Base-by-base conservation (phyloP, 2,888 invertebrate species). In the Epinotia nisella region DNA sequence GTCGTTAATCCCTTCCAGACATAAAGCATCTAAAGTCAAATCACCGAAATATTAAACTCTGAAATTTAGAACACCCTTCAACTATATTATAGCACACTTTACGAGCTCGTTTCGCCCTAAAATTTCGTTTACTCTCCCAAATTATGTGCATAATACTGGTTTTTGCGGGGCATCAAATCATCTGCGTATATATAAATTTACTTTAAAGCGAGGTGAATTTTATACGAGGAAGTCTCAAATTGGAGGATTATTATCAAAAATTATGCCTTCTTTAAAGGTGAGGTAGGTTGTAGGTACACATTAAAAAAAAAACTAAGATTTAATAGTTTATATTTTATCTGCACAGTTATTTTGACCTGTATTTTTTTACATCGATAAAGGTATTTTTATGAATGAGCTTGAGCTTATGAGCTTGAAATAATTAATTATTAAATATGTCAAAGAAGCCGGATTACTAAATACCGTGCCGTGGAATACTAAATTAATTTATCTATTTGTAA, bases 131-230 rank as follows among this genome's bases (percentile, higher is more conserved):
- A 65, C 64, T 58, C 51, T 35, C 11, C 39, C 51, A 65, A 64
- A 71, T 71, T 71, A 71, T 71, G 70, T 65, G 64, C 70, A 58
- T 71, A 71, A 71, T 58, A 59, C 64, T 51, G 58, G 49, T 70
- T 64, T 71, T 71, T 65, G 58, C 15, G 70, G 70, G 58, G 51
- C 35, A 64, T 71, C 58, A 65, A 64, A 65, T 71, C 64, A 71
- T 71, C 70, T 71, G 58, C 51, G 70, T 58, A 71, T 71, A 64
- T 71, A 71, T 71, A 71, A 71, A 65, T 35, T 58, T 70, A 70
- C 61, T 70, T 70, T 70, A 70, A 70, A 61, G 41, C 69, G 59
- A 35, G 49, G 68, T 60, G 35, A 68, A 68, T 35, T 35, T 35
- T 35, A 35, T 35, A 35, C 35, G 17, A 10, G 53, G 61, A 24